These are phyloP conservation scores for Heteromormyrus szaboi DNA, from an alignment of 2,797 vertebrate species.

Conservation along the genomic window DNA sequence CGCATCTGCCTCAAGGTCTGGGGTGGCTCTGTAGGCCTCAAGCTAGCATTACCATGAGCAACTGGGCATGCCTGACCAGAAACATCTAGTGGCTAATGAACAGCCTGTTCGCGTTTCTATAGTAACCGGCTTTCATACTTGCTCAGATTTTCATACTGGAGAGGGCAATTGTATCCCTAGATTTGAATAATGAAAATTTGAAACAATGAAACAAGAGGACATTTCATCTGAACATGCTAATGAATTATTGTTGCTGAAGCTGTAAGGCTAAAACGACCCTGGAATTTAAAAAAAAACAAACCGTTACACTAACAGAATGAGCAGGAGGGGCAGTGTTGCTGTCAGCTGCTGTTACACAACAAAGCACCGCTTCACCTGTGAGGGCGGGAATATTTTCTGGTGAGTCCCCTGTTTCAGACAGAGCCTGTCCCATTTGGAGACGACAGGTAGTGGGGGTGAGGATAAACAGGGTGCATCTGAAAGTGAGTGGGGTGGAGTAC, in stretches of 20 bases:
- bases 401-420: neutral
- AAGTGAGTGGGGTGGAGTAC: neutral
- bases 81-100: neutral
- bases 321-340: neutral
- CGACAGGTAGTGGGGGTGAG: neutral
- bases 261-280: neutral
- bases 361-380: neutral
- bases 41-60: neutral
- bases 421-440: neutral
- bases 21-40: neutral
- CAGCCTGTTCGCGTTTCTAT: conserved; percentile 8
- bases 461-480: neutral
- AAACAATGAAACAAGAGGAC: neutral
- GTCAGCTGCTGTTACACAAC: neutral
- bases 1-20: neutral
- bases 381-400: neutral
- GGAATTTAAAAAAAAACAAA: neutral
- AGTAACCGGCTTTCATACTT: conserved; percentile 5
- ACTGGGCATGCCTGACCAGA: neutral
- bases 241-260: neutral
- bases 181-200: conserved; percentile 6
- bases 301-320: neutral
- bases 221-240: neutral
- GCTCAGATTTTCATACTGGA: conserved; percentile 9
- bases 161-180: conserved; percentile 1